These are phyloP conservation scores for Halcyon chelicuti DNA, from an alignment of 2,797 vertebrate species.

Conservation along the genomic window DNA sequence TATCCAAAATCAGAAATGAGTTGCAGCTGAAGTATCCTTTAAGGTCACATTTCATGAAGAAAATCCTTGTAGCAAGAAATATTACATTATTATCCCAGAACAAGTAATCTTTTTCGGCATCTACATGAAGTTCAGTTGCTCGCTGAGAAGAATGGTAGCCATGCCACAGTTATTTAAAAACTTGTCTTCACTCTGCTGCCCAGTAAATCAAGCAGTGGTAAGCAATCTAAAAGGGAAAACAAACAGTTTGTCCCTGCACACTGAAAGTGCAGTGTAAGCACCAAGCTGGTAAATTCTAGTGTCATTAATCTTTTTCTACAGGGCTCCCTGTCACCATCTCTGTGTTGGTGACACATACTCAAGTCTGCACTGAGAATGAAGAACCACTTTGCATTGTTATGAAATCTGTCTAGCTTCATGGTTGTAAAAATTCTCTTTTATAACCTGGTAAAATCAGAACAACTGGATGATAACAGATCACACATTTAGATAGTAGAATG, in stretches of 20 bases:
- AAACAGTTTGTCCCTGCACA: conserved; percentile 64
- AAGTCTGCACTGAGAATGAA: conserved; percentile 47
- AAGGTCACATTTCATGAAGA: neutral
- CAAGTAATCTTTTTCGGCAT: conserved; percentile 21
- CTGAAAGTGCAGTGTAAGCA: conserved; percentile 71
- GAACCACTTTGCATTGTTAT: conserved; percentile 60
- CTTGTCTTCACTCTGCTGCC: conserved; percentile 66
- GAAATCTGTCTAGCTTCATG: conserved; percentile 59
- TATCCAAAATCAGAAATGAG: neutral
- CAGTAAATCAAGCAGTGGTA: conserved; percentile 70
- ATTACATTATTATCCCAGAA: neutral
- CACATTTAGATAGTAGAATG: neutral
- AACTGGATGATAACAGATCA: conserved; percentile 24
- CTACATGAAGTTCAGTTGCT: conserved; percentile 9
- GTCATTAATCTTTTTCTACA: conserved; percentile 75
- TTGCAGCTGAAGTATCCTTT: neutral
- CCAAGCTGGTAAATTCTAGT: conserved; percentile 46
- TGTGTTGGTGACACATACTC: conserved; percentile 20
- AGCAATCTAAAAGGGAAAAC: conserved; percentile 69
- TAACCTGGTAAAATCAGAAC: conserved; percentile 33
- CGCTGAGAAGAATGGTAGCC: conserved; percentile 44
- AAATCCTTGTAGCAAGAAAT: conserved; percentile 5
- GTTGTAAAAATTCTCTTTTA: neutral
- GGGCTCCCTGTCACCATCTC: conserved; percentile 47
- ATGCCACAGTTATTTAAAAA: conserved; percentile 69